Evolutionary conservation across 2,113 vertebrate genomes (phyloP).

Genomic region (Acrocephalus arundinaceus): DNA sequence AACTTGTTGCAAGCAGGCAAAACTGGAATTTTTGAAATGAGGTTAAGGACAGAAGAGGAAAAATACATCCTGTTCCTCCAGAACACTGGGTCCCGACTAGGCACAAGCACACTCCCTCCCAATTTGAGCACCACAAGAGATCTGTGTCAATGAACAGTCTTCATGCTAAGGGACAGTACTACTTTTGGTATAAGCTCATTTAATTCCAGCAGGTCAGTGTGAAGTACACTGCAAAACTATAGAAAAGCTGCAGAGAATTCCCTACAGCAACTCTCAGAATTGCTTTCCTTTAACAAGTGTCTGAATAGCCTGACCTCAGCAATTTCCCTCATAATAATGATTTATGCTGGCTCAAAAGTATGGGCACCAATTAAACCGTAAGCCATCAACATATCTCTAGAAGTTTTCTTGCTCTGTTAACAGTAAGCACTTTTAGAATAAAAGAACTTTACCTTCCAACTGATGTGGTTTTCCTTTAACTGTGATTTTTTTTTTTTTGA

Average conservation of each 20-base stretch:
- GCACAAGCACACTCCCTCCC: background rate
- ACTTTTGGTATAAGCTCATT: background rate
- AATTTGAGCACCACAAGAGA: background rate
- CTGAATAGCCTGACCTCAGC: background rate
- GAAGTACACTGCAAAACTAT: background rate
- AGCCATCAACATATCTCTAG: background rate
- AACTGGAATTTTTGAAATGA: background rate
- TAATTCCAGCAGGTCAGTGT: background rate
- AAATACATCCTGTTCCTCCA: background rate
- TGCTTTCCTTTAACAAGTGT: conserved; percentile 15
- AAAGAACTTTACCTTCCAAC: background rate
- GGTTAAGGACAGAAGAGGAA: background rate
- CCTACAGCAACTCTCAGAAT: background rate
- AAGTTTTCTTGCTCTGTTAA: background rate
- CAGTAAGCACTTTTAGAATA: background rate
- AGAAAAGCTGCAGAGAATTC: conserved; percentile 29
- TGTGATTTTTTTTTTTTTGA: background rate
- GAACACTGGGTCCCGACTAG: background rate
- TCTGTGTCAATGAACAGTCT: background rate
- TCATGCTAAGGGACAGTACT: background rate
- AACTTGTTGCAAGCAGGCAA: background rate
- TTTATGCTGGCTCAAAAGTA: background rate
- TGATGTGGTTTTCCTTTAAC: background rate
- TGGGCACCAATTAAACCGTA: conserved; percentile 23
- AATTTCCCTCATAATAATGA: conserved; percentile 1